These are phyloP conservation scores for Menidia beryllina DNA, from an alignment of 2,113 vertebrate genomes.

Conservation along the genomic window DNA sequence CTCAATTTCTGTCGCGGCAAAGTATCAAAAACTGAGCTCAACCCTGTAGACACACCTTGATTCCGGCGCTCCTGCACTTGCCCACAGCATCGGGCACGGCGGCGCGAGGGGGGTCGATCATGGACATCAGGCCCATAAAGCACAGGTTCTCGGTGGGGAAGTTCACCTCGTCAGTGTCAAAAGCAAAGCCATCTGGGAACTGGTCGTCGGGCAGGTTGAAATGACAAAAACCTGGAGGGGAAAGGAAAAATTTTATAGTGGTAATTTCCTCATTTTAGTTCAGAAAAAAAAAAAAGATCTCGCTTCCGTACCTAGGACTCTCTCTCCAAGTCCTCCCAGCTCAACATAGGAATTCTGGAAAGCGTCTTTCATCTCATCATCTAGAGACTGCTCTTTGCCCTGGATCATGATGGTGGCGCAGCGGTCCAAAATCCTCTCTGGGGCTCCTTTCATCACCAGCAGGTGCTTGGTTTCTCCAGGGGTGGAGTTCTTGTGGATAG, in stretches of 20 bases:
- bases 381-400: conserved; percentile 87
- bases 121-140: conserved; percentile 94
- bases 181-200: conserved; percentile 87
- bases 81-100: conserved; percentile 91
- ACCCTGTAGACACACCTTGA: conserved; percentile 92
- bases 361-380: conserved; percentile 88
- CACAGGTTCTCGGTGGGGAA: conserved; percentile 90
- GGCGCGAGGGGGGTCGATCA: conserved; percentile 91
- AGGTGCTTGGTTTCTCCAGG: conserved; percentile 81
- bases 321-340: conserved; percentile 89
- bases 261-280: neutral
- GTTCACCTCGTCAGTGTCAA: conserved; percentile 90
- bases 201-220: conserved; percentile 84
- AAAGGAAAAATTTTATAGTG: neutral
- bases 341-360: conserved; percentile 93
- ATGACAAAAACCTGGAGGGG: conserved; percentile 89
- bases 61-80: conserved; percentile 93
- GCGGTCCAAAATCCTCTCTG: conserved; percentile 91
- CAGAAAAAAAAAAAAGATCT: neutral
- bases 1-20: too few species aligned
- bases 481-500: conserved; percentile 87
- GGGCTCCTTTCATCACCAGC: conserved; percentile 94
- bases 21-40: too few species aligned
- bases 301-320: conserved; percentile 84
- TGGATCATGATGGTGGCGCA: conserved; percentile 89